A percentile compares a stretch with the other conserved stretches of the same genome.
Evolutionary conservation across 2,113 vertebrate genomes (phyloP).

Genomic region (Cettia cetti): DNA sequence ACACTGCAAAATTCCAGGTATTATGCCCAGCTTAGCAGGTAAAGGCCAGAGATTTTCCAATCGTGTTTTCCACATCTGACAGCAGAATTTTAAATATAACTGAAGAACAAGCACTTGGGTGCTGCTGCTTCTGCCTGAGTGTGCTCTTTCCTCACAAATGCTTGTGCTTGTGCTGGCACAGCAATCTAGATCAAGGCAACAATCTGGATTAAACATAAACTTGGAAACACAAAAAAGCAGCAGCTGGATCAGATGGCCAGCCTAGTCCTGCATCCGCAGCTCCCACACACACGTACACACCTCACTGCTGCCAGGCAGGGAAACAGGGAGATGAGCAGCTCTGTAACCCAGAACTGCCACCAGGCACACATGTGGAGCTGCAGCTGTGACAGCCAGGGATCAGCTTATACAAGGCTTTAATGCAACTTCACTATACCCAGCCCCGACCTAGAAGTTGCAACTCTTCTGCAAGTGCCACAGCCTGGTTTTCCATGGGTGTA

Average conservation of each 20-base stretch:
- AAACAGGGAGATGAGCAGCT: neutral
- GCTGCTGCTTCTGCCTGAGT: neutral
- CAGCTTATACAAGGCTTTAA: neutral
- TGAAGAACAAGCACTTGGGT: neutral
- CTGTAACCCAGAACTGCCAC: constrained; percentile 17
- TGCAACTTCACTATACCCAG: neutral
- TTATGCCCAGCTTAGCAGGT: neutral
- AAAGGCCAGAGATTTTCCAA: neutral
- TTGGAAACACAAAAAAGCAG: neutral
- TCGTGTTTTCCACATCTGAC: neutral
- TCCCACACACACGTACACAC: neutral
- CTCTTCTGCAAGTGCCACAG: neutral
- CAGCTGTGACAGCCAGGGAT: neutral
- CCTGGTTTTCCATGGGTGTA: neutral
- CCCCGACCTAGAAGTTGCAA: neutral
- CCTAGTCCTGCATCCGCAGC: neutral
- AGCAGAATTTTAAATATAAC: neutral
- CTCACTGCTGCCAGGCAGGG: neutral
- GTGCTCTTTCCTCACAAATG: neutral
- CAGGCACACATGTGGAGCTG: neutral
- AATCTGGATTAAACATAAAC: neutral
- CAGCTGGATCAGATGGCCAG: neutral
- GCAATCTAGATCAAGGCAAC: neutral
- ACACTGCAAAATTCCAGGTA: neutral
- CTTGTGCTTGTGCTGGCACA: neutral